Base-by-base conservation (phyloP, 2,888 invertebrate species). In the Tenthredo livida region DNA sequence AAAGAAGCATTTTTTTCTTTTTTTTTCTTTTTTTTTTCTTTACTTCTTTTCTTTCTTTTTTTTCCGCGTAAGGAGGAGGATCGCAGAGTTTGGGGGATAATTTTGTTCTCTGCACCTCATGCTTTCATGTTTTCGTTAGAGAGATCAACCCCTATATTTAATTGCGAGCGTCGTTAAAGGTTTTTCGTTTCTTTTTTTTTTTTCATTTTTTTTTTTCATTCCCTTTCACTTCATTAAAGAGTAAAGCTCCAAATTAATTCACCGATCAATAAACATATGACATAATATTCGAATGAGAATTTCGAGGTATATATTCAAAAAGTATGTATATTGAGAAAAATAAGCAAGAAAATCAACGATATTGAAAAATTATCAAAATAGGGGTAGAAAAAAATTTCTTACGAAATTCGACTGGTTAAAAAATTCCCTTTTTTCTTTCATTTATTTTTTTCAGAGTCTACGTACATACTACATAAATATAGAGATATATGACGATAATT, bases 71-170 rank as follows among this genome's bases (percentile, higher is more conserved):
- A 61, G 10, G 25, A 7, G 12, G 12, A 12, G 21, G 3, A 12
- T n/a, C 3, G 61, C 61, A 25, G 12, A 25, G 25, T 61, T 25
- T 61, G 25, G 12, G 61, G 3, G 12, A 61, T 25, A 61, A 61
- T 61, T 61, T 25, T 12, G 1, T n/a, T n/a, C 54, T 61, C 25
- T 12, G 61, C 61, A 25, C 61, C 61, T 61, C 61, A 33, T 61
- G 25, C 61, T 61, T 61, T 61, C 61, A 61, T 61, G 61, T 61
- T 61, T 61, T 25, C 25, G 61, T 61, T 61, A 61, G 37, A 61
- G 61, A 61, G 61, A 61, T 61, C 61, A 61, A 61, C 25, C 61
- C 61, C 54, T 61, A 61, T 61, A 21, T 61, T 25, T 21, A 61
- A 61, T 61, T 61, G 61, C 21, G 21, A 61, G 61, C 25, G 12